Evolutionary conservation across 2,113 vertebrate species (phyloP), one percentile per base, ranked within the genome.

Genomic region (Balaeniceps rex): DNA sequence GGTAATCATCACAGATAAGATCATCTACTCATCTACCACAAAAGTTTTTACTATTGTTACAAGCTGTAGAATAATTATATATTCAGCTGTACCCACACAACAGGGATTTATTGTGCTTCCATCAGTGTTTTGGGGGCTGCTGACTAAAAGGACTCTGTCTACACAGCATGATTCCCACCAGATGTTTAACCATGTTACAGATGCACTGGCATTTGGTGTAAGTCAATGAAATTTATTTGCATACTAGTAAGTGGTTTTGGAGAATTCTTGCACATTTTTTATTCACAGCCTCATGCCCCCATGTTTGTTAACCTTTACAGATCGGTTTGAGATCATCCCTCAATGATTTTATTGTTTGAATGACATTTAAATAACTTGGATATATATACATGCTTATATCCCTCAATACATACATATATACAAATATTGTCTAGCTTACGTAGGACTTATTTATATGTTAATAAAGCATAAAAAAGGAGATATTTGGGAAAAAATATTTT

Each of bases 131-230:
- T 0, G 0, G 14, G 23, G 54, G 8, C 33, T 47, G 54, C 34
- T 69, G 33, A 52, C 47, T 49, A 49, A 72, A 85, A 92, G 44
- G 33, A 23, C 26, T 83, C 14, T 49, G 46, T 55, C 31, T 83
- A 8, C 16, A 38, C 74, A 72, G 66, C 36, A 25, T 16, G 34
- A 83, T 60, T 87, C 29, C n/a, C 34, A 55, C 29, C 1, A 6
- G 38, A 60, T 34, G 6, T 44, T 52, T 75, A 83, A 79, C 21
- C 31, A 85, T 52, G 40, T 57, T 63, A 76, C 55, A 44, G 49
- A 7, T 1, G 0, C 23, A 44, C 7, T 60, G 29, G 33, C 7
- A 33, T 74, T 61, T 70, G 34, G 16, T 3, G 1, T 46, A 54
- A 87, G 31, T 61, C 64, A 66, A 19, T 57, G 36, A 76, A 40